A percentile compares a stretch with the other conserved stretches of the same genome.
Conservation (phyloP, 2,888 invertebrate species). For the Drosophila mayaguana region DNA sequence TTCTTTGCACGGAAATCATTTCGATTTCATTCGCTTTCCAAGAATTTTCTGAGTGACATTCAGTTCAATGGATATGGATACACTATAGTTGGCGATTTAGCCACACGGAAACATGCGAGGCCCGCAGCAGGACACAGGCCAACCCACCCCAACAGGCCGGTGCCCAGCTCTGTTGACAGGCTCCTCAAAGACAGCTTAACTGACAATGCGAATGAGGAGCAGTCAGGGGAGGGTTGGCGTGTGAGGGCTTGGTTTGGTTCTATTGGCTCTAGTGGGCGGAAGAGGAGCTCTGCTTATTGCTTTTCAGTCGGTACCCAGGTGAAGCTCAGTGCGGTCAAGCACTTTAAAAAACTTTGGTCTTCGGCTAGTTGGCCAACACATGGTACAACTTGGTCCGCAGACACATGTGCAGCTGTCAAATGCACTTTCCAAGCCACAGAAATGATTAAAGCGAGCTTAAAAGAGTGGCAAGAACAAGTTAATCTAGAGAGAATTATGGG, state of each 20-base stretch:
- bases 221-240: too few relatives aligned
- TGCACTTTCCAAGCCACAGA: background rate
- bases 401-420: background rate
- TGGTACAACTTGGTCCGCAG: slow-evolving; percentile 11
- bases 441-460: slow-evolving; percentile 3
- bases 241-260: background rate
- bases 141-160: background rate
- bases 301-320: slow-evolving; percentile 42
- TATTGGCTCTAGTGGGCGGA: background rate
- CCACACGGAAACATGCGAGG: slow-evolving; percentile 29
- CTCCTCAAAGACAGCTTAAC: slow-evolving; percentile 9
- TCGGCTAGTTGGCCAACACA: slow-evolving; percentile 25
- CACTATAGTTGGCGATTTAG: slow-evolving; percentile 24
- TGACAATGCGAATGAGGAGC: background rate
- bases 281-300: slow-evolving; percentile 32
- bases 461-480: background rate
- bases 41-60: slow-evolving; percentile 56
- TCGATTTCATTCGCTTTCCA: slow-evolving; percentile 44
- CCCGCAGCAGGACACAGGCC: slow-evolving; percentile 34
- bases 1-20: slow-evolving; percentile 49
- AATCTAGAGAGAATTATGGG: background rate
- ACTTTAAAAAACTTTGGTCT: slow-evolving; percentile 43
- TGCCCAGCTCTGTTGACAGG: slow-evolving; percentile 7
- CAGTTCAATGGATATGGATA: slow-evolving; percentile 40
- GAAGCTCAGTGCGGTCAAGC: slow-evolving; percentile 43